These are phyloP conservation scores for Perodicticus potto DNA, from an alignment of 2,797 vertebrate genomes.

Conservation along the genomic window DNA sequence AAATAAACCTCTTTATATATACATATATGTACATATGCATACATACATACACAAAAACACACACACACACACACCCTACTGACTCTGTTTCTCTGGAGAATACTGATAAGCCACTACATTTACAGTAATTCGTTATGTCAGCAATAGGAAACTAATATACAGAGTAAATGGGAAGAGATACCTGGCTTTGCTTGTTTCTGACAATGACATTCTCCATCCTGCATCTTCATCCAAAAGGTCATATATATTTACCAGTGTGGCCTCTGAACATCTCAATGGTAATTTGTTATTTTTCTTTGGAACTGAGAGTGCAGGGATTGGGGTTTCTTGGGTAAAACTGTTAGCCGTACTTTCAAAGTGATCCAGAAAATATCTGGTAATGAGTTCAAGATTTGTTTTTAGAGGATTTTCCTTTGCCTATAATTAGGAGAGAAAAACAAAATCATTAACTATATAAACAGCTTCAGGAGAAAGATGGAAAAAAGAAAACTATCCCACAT, in stretches of 20 bases:
- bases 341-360: slow-evolving; percentile 76
- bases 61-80: not conserved
- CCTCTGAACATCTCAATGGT: slow-evolving; percentile 27
- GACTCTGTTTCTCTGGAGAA: not conserved
- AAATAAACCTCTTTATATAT: not conserved
- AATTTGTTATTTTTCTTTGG: slow-evolving; percentile 73
- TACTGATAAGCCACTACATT: not conserved
- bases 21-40: not conserved
- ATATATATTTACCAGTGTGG: slow-evolving; percentile 58
- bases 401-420: slow-evolving; percentile 92
- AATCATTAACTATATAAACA: not conserved
- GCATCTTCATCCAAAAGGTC: slow-evolving; percentile 79
- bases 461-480: not conserved
- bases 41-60: not conserved
- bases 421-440: not conserved
- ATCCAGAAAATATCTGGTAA: slow-evolving; percentile 93
- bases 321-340: slow-evolving; percentile 55
- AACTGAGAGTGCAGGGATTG: slow-evolving; percentile 36
- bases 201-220: slow-evolving; percentile 25
- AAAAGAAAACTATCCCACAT: not conserved
- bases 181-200: slow-evolving; percentile 71
- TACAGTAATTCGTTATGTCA: not conserved
- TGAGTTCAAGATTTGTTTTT: slow-evolving; percentile 95
- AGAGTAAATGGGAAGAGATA: not conserved
- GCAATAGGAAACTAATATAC: not conserved